These are phyloP conservation scores for Pseudobourletiella spinata DNA, from an alignment of 1,140 invertebrate genomes.

Conservation along the genomic window DNA sequence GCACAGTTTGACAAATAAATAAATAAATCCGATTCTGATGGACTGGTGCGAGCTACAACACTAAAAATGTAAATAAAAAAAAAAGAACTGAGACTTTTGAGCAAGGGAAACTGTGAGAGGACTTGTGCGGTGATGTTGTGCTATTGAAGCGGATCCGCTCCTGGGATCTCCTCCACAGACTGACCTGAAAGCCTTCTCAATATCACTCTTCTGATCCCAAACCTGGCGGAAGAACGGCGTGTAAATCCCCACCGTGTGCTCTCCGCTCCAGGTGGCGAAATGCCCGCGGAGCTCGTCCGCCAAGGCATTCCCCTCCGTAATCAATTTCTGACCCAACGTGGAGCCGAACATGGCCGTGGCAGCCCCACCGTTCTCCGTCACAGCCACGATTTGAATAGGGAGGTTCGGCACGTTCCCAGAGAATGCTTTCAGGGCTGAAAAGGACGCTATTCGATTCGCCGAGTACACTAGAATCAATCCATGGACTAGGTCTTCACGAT, in stretches of 20 bases:
- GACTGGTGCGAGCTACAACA: too few relatives aligned
- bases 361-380: slow-evolving; percentile 71
- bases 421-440: slow-evolving; percentile 86
- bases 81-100: too few relatives aligned
- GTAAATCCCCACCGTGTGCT: slow-evolving; percentile 67
- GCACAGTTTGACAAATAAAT: too few relatives aligned
- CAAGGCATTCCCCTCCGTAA: slow-evolving; percentile 74
- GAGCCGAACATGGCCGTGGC: slow-evolving; percentile 82
- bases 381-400: slow-evolving; percentile 88
- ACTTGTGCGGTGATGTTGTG: too few relatives aligned
- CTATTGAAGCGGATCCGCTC: too few relatives aligned
- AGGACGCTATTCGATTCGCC: slow-evolving; percentile 85
- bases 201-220: slow-evolving; percentile 90
- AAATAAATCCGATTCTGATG: too few relatives aligned
- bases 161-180: too few relatives aligned
- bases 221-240: slow-evolving; percentile 93
- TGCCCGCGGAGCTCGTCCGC: slow-evolving; percentile 85
- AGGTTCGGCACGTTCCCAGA: slow-evolving; percentile 88
- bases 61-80: too few relatives aligned
- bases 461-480: slow-evolving; percentile 95
- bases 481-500: slow-evolving; percentile 85
- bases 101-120: too few relatives aligned
- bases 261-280: slow-evolving; percentile 64
- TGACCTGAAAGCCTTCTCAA: slow-evolving; percentile 69
- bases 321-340: slow-evolving; percentile 77